Evolutionary conservation across 2,888 invertebrate genomes (phyloP).

Genomic region (Arrhopalites spinosus): DNA sequence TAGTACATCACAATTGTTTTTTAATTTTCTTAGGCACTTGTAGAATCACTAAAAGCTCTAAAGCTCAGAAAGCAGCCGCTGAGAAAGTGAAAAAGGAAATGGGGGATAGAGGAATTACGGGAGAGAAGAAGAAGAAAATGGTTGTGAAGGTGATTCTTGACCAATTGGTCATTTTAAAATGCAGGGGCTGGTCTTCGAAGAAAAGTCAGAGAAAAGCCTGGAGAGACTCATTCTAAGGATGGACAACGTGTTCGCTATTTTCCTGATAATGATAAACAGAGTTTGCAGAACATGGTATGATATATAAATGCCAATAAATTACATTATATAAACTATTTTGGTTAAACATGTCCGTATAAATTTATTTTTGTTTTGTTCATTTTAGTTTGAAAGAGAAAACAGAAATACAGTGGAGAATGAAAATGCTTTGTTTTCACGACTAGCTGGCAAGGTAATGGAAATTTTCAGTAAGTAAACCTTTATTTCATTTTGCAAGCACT

Average conservation of each 20-base stretch:
- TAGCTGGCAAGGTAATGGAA: conserved; percentile 66
- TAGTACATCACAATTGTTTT: neutral
- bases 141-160: conserved; percentile 50
- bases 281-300: conserved; percentile 75
- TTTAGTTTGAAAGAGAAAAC: conserved; percentile 69
- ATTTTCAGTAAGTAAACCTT: neutral
- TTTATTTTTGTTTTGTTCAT: conserved; percentile 5
- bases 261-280: conserved; percentile 86
- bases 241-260: conserved; percentile 81
- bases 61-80: conserved; percentile 63
- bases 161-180: too few species aligned
- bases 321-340: too few species aligned
- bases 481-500: neutral
- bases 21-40: conserved; percentile 59
- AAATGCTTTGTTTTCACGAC: conserved; percentile 77
- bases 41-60: conserved; percentile 69
- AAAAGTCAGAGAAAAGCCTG: conserved; percentile 52
- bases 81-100: conserved; percentile 53
- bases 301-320: neutral
- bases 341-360: neutral
- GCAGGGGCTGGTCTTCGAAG: conserved; percentile 32
- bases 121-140: conserved; percentile 41
- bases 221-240: conserved; percentile 70
- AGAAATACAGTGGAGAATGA: conserved; percentile 78
- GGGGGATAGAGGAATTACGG: conserved; percentile 34